Evolutionary conservation across 2,888 invertebrate genomes (phyloP).

Genomic region (Caenorhabditis sp.): DNA sequence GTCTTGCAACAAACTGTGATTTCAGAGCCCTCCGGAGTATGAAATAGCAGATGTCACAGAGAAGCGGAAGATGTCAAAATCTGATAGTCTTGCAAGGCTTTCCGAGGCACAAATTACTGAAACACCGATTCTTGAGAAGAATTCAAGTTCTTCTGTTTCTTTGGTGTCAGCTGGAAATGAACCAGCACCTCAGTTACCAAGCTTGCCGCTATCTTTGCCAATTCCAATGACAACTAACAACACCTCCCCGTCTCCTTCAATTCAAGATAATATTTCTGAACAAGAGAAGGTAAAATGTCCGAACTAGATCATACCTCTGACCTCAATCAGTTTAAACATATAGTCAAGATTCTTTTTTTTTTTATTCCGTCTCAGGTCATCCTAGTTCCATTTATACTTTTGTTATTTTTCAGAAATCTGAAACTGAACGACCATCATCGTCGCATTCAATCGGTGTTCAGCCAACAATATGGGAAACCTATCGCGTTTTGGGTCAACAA

Average conservation of each 20-base stretch:
- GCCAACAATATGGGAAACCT: slow-evolving; percentile 69
- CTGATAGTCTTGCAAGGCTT: slow-evolving; percentile 22
- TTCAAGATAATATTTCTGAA: not conserved
- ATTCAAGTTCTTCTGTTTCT: slow-evolving; percentile 39
- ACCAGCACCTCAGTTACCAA: slow-evolving; percentile 38
- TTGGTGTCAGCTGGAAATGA: slow-evolving; percentile 34
- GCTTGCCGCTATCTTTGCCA: slow-evolving; percentile 38
- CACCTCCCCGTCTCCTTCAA: not conserved
- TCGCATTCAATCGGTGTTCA: slow-evolving; percentile 53
- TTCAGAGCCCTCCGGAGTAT: slow-evolving; percentile 3
- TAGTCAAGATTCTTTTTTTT: no score
- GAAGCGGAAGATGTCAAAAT: slow-evolving; percentile 16
- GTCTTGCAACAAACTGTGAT: no score
- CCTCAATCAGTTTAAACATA: no score
- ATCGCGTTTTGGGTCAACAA: slow-evolving; percentile 63
- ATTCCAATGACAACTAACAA: slow-evolving; percentile 33
- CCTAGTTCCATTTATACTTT: no score
- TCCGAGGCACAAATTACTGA: slow-evolving; percentile 35
- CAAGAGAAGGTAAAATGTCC: slow-evolving; percentile 1
- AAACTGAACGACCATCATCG: slow-evolving; percentile 36
- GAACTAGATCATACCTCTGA: no score
- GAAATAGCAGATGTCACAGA: not conserved
- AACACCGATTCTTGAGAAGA: slow-evolving; percentile 49
- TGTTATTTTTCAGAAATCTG: slow-evolving; percentile 13
- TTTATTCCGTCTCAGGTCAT: no score